A percentile compares a stretch with the other conserved stretches of the same genome.
Conservation (phyloP, 2,113 vertebrate genomes). For the Antechinus stuartii region DNA sequence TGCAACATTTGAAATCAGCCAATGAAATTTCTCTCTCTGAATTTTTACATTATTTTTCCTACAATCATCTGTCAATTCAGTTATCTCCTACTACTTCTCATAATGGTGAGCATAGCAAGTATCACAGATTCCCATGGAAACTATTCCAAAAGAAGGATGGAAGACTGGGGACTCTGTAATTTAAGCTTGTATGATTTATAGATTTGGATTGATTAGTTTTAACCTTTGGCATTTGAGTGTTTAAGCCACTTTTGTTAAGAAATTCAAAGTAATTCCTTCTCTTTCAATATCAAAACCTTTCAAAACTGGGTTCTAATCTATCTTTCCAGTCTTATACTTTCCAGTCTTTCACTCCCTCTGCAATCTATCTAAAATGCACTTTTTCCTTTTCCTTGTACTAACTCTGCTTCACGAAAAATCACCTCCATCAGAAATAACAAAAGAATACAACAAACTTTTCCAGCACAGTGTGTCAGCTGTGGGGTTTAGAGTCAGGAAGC, state of each 20-base stretch:
- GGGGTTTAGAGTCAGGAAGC: not conserved
- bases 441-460: not conserved
- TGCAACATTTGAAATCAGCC: not conserved
- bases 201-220: slow-evolving; percentile 33
- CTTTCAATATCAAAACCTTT: not conserved
- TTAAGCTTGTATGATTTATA: not conserved
- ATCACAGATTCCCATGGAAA: slow-evolving; percentile 43
- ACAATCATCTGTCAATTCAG: not conserved
- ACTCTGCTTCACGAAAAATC: not conserved
- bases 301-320: not conserved
- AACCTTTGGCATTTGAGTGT: not conserved
- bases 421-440: not conserved
- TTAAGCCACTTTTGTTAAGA: slow-evolving; percentile 33
- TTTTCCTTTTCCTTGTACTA: not conserved
- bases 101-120: not conserved
- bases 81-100: not conserved
- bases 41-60: not conserved
- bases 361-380: not conserved
- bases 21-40: not conserved
- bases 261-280: not conserved
- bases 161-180: not conserved
- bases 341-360: not conserved
- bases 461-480: not conserved
- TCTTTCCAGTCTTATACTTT: not conserved
- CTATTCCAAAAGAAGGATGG: slow-evolving; percentile 34